Evolutionary conservation across 1,140 invertebrate genomes (phyloP).

Genomic region (Archivesica marissinica): DNA sequence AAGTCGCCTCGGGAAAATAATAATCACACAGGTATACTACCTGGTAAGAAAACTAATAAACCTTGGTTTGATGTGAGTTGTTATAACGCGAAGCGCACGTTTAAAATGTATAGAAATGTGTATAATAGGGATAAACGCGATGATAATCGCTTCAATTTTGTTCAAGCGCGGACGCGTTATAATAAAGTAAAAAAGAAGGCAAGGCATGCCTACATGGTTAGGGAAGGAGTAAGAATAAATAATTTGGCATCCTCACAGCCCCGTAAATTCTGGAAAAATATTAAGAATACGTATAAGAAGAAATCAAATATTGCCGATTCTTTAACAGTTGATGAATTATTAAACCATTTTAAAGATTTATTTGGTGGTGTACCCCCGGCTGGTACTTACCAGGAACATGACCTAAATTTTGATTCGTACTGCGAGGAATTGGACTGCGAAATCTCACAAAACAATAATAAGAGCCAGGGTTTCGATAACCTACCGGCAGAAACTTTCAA

Average conservation of each 20-base stretch:
- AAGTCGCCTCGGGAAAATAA: background rate
- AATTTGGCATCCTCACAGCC: background rate
- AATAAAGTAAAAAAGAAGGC: background rate
- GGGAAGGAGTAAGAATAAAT: background rate
- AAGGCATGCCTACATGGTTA: background rate
- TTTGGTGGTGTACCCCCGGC: no score
- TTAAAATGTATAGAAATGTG: background rate
- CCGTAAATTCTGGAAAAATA: background rate
- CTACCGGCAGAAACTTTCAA: constrained; percentile 18
- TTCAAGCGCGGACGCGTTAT: background rate
- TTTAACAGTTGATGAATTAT: background rate
- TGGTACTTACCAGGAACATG: no score
- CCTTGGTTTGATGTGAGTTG: constrained; percentile 10
- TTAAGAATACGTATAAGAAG: background rate
- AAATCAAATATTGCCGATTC: background rate
- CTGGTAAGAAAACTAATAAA: background rate
- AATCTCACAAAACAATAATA: constrained; percentile 21
- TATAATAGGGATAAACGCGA: background rate
- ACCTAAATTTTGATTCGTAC: no score
- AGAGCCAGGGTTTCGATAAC: background rate
- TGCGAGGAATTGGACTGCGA: background rate
- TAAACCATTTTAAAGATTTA: background rate
- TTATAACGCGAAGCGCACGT: background rate
- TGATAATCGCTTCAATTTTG: background rate
- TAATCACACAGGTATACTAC: background rate